Base-by-base conservation (phyloP, 2,113 vertebrate species). In the Corythornis vintsioides region DNA sequence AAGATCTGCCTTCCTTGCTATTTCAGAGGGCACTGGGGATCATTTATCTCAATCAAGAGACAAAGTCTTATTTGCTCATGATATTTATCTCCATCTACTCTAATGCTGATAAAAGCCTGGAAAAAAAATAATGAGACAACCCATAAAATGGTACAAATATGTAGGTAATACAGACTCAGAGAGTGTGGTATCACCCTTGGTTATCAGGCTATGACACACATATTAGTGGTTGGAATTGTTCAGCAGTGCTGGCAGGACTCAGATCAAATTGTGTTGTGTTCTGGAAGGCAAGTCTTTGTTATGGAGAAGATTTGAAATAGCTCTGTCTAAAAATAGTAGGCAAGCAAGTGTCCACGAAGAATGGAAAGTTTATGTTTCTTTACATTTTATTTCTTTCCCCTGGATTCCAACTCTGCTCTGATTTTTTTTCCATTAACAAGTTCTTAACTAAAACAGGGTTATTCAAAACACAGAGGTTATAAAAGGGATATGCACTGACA, bases 241-340 rank as follows among this genome's bases (percentile, higher is more conserved):
- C 38, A 83, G 83, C 59, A 70, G 73, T 19, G 60, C 94, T 89
- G 61, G 71, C 81, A 66, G 92, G 86, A 91, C 83, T 95, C 87
- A 88, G 75, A 82, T 42, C 40, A 74, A 92, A 75, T 78, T 28
- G 12, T 90, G 65, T 82, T 95, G 93, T 80, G 66, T 90, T 86
- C 82, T 90, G 93, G 74, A 96, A 89, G 63, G 19, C 80, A 90
- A 83, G 81, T 63, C 86, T 93, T 88, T 92, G 82, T 86, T 86
- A 63, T 48, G 60, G 0, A 3, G 76, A 93, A 89, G 89, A 90
- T 85, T 59, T 78, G 73, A 93, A 92, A 87, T 91, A 92, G 64
- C 90, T 92, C 40, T 52, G 22, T 82, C 88, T 96, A 94, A 96
- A 96, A 96, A 96, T 93, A 94, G 86, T 31, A 67, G 82, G 74